These are phyloP conservation scores for Phyllotreta striolata DNA, from an alignment of 2,888 invertebrate species.

Conservation along the genomic window DNA sequence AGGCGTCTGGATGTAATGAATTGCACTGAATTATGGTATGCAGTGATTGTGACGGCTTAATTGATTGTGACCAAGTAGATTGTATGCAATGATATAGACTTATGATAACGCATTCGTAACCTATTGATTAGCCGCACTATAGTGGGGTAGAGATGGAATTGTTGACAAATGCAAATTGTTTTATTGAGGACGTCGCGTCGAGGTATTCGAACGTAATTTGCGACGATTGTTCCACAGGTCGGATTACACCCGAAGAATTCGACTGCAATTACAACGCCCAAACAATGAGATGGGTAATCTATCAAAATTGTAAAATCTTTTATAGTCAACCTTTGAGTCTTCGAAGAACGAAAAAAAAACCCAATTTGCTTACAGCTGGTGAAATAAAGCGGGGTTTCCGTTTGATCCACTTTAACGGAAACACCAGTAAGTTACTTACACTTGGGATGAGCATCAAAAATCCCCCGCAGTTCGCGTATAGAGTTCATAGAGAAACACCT, in stretches of 20 bases:
- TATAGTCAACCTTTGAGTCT: too few species aligned
- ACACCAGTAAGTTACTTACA: too few species aligned
- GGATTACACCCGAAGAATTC: not conserved
- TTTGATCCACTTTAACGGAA: too few species aligned
- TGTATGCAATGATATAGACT: constrained; percentile 34
- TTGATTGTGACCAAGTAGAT: constrained; percentile 36
- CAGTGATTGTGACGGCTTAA: constrained; percentile 40
- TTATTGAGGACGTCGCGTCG: constrained; percentile 16
- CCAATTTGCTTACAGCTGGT: too few species aligned
- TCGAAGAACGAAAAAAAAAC: too few species aligned
- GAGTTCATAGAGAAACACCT: too few species aligned
- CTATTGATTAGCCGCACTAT: constrained; percentile 30
- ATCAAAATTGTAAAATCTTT: too few species aligned
- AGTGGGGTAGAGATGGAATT: constrained; percentile 16
- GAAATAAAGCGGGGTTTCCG: too few species aligned
- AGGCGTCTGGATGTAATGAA: constrained; percentile 45
- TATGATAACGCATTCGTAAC: constrained; percentile 33
- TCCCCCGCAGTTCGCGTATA: too few species aligned
- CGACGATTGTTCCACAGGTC: constrained; percentile 19
- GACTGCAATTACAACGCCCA: too few species aligned
- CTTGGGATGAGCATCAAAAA: too few species aligned
- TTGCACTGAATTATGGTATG: constrained; percentile 48
- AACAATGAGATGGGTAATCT: too few species aligned
- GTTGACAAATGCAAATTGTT: constrained; percentile 33
- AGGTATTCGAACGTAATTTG: constrained; percentile 20